A percentile compares a stretch with the other conserved stretches of the same genome.
Evolutionary conservation across 1,140 invertebrate species (phyloP).

Genomic region (Plectus sambesii): DNA sequence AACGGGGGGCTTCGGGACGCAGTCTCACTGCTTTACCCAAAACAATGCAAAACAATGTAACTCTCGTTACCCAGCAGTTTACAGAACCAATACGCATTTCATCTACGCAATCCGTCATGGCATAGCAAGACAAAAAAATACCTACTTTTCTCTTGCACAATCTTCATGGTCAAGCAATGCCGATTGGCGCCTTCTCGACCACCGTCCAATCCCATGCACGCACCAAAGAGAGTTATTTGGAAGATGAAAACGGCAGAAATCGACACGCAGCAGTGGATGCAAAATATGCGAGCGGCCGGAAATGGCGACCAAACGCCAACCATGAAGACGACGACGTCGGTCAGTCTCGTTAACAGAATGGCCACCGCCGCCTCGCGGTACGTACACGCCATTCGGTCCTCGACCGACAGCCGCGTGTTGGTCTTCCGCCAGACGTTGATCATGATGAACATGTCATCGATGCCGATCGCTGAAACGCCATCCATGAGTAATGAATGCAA

Average conservation of each 20-base stretch:
- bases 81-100: too few species aligned
- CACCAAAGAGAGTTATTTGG: neutral
- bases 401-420: neutral
- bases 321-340: neutral
- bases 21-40: too few species aligned
- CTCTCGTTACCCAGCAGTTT: too few species aligned
- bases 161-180: too few species aligned
- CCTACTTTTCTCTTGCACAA: too few species aligned
- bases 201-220: too few species aligned
- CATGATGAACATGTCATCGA: constrained; percentile 16
- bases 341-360: neutral
- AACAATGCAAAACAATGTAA: too few species aligned
- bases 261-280: neutral
- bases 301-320: neutral
- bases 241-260: neutral
- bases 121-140: too few species aligned
- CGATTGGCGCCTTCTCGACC: too few species aligned
- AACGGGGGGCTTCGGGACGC: too few species aligned
- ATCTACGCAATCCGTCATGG: too few species aligned
- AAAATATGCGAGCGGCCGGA: neutral
- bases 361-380: neutral
- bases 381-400: neutral
- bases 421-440: constrained; percentile 10
- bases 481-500: neutral
- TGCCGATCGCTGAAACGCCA: constrained; percentile 3